phyloP scores from a whole-genome alignment of 2,888 invertebrate species.

The Xylota segnis region DNA sequence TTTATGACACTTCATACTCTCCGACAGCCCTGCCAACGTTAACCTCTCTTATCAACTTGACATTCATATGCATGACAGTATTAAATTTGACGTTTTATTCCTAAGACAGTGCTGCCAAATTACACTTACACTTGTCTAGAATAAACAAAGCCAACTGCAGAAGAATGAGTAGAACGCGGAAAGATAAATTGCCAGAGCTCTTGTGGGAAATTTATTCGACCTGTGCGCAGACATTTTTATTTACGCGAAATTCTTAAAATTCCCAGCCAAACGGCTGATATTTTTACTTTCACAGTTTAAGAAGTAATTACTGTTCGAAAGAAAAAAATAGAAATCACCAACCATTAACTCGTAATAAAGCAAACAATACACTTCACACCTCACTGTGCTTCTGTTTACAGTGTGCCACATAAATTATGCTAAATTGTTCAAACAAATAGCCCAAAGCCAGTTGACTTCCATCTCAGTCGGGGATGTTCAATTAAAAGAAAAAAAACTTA shows the following conservation, averaged over 20 bases:
- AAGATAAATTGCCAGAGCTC: no score
- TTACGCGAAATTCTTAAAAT: not conserved
- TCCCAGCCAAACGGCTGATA: not conserved
- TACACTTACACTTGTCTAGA: no score
- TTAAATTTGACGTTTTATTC: no score
- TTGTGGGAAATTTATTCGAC: no score
- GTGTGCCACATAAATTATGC: slow-evolving; percentile 11
- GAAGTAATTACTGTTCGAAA: slow-evolving; percentile 2
- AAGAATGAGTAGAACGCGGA: no score
- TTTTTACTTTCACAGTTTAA: slow-evolving; percentile 11
- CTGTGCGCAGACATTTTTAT: no score
- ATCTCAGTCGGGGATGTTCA: not conserved
- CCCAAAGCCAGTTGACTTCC: slow-evolving; percentile 15
- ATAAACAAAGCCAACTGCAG: no score
- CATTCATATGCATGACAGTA: no score
- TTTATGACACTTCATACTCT: no score
- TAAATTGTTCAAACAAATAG: slow-evolving; percentile 7
- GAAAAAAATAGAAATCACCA: not conserved
- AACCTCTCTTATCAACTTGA: no score
- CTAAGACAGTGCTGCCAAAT: no score
- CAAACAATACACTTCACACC: slow-evolving; percentile 1
- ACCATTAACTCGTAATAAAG: not conserved
- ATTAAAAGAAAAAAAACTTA: not conserved
- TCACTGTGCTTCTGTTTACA: slow-evolving; percentile 19
- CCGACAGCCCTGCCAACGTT: no score